Conservation (phyloP, 2,888 invertebrate species). For the Agrilus mali region DNA sequence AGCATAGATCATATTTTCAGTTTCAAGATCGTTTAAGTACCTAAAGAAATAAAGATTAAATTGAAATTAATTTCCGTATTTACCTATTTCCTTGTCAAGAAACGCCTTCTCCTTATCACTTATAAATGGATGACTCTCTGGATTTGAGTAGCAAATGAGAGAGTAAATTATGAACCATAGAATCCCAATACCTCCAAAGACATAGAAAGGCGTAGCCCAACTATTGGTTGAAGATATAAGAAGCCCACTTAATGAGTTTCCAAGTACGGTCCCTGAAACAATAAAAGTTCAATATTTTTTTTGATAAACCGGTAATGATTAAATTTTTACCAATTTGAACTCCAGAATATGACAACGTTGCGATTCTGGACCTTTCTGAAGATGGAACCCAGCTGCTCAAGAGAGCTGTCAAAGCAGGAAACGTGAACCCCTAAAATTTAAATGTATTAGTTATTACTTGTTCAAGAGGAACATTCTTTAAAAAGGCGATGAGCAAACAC, state of each 20-base stretch:
- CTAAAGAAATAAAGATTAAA: too few relatives aligned
- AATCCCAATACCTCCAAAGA: slow-evolving; percentile 54
- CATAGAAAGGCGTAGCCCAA: slow-evolving; percentile 39
- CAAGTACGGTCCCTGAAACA: too few relatives aligned
- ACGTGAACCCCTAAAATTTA: slow-evolving; percentile 35
- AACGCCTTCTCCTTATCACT: slow-evolving; percentile 51
- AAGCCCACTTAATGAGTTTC: too few relatives aligned
- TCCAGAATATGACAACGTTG: slow-evolving; percentile 68
- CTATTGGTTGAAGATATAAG: too few relatives aligned
- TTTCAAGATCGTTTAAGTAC: too few relatives aligned
- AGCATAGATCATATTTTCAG: too few relatives aligned
- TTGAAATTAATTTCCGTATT: too few relatives aligned
- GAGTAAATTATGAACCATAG: slow-evolving; percentile 42
- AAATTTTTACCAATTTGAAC: slow-evolving; percentile 46
- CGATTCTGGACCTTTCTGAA: slow-evolving; percentile 63
- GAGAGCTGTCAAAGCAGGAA: slow-evolving; percentile 71
- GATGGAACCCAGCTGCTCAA: slow-evolving; percentile 72
- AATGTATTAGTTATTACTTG: too few relatives aligned
- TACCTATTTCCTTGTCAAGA: slow-evolving; percentile 26
- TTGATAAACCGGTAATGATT: too few relatives aligned
- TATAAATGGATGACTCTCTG: slow-evolving; percentile 54
- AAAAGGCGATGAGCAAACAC: too few relatives aligned
- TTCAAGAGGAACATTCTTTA: too few relatives aligned
- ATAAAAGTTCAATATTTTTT: too few relatives aligned
- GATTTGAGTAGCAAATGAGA: slow-evolving; percentile 32